A percentile compares a stretch with the other conserved stretches of the same genome.
Conservation (phyloP, 2,888 invertebrate species). For the Selenia dentaria region DNA sequence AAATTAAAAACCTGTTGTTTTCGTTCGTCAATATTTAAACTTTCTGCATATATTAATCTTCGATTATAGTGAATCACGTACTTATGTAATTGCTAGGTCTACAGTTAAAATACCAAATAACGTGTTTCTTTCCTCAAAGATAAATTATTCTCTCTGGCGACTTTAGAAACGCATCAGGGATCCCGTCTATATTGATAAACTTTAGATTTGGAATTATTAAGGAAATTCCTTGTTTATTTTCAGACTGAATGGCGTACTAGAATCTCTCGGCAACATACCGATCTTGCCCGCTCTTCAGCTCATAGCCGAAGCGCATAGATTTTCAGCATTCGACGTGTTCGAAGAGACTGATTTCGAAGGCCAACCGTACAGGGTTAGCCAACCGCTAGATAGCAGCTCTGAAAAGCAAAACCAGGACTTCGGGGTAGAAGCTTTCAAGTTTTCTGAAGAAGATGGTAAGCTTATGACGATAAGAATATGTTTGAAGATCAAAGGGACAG, state of each 20-base stretch:
- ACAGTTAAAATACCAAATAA: too few relatives aligned
- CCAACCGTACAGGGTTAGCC: slow-evolving; percentile 64
- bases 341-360: slow-evolving; percentile 80
- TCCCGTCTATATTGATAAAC: too few relatives aligned
- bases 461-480: neutral
- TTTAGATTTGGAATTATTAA: too few relatives aligned
- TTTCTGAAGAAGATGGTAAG: slow-evolving; percentile 79
- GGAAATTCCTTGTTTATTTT: slow-evolving; percentile 47
- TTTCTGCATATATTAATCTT: too few relatives aligned
- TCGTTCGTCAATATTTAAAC: too few relatives aligned
- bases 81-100: too few relatives aligned
- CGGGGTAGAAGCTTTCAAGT: slow-evolving; percentile 73
- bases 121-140: too few relatives aligned
- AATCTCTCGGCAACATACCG: slow-evolving; percentile 92
- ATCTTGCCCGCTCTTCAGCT: slow-evolving; percentile 90
- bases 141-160: too few relatives aligned
- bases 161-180: too few relatives aligned
- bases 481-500: too few relatives aligned
- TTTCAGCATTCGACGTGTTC: slow-evolving; percentile 86
- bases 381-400: slow-evolving; percentile 64
- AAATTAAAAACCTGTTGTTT: too few relatives aligned
- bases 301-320: slow-evolving; percentile 86
- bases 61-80: too few relatives aligned
- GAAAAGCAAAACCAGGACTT: slow-evolving; percentile 70
- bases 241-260: slow-evolving; percentile 90